Conservation (phyloP, 2,797 vertebrate species). For the Phalanger gymnotis region DNA sequence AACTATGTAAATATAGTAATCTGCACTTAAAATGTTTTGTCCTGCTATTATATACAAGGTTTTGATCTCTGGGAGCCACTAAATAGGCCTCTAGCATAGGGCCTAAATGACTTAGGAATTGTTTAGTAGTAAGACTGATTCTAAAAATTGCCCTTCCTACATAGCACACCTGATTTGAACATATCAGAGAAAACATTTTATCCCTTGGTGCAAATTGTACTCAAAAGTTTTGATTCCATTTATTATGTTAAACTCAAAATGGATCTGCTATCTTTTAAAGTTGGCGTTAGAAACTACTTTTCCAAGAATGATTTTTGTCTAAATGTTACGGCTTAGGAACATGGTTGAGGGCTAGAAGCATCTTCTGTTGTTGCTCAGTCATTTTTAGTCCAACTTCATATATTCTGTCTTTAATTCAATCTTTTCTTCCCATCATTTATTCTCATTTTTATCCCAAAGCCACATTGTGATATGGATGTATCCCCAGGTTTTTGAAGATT, state of each 20-base stretch:
- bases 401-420: neutral
- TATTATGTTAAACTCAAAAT: neutral
- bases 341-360: neutral
- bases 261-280: neutral
- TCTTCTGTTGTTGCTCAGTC: neutral
- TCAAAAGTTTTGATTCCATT: neutral
- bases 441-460: neutral
- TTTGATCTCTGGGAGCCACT: neutral
- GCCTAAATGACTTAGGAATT: neutral
- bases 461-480: neutral
- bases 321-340: neutral
- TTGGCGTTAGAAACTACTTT: neutral
- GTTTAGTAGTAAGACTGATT: neutral
- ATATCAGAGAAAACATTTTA: neutral
- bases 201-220: neutral
- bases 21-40: neutral
- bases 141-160: neutral
- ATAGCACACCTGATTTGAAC: accelerated
- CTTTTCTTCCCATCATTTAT: neutral
- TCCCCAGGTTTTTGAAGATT: neutral
- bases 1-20: neutral
- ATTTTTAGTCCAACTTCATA: neutral
- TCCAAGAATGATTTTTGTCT: neutral
- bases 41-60: neutral
- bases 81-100: neutral